Evolutionary conservation across 2,797 vertebrate species (phyloP).

Genomic region (Cossypha caffra): DNA sequence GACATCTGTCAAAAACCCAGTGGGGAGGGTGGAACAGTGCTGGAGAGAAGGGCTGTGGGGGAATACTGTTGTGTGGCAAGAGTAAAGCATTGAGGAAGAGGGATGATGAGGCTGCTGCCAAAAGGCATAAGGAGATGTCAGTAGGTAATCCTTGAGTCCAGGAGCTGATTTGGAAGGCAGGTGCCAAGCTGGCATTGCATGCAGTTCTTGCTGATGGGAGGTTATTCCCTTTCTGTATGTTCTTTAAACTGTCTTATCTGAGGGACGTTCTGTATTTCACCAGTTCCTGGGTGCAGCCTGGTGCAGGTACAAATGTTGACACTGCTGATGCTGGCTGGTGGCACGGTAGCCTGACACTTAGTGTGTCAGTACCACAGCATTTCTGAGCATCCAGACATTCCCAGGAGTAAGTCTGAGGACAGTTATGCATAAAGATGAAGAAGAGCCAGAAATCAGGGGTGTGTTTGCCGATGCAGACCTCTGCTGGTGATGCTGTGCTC

Average conservation of each 20-base stretch:
- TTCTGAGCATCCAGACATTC: neutral
- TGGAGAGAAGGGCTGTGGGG: accelerated
- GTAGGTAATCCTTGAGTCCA: neutral
- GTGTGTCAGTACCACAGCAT: neutral
- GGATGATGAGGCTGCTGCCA: neutral
- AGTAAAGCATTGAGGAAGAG: neutral
- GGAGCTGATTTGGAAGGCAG: neutral
- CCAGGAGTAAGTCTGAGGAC: neutral
- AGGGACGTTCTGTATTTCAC: accelerated
- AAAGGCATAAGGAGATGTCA: neutral
- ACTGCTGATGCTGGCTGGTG: neutral
- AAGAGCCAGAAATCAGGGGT: neutral
- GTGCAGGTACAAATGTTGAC: accelerated
- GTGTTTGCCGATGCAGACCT: neutral
- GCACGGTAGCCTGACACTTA: accelerated
- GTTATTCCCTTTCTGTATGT: neutral
- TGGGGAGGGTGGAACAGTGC: accelerated
- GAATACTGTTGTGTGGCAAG: neutral
- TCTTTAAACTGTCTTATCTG: neutral
- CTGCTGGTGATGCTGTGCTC: neutral
- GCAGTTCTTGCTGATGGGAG: neutral
- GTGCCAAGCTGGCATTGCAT: accelerated
- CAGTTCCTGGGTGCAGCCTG: neutral
- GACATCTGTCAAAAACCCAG: accelerated
- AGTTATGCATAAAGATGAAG: neutral